These are phyloP conservation scores for Propsilocerus akamusi DNA, from an alignment of 1,140 invertebrate genomes.

Conservation along the genomic window DNA sequence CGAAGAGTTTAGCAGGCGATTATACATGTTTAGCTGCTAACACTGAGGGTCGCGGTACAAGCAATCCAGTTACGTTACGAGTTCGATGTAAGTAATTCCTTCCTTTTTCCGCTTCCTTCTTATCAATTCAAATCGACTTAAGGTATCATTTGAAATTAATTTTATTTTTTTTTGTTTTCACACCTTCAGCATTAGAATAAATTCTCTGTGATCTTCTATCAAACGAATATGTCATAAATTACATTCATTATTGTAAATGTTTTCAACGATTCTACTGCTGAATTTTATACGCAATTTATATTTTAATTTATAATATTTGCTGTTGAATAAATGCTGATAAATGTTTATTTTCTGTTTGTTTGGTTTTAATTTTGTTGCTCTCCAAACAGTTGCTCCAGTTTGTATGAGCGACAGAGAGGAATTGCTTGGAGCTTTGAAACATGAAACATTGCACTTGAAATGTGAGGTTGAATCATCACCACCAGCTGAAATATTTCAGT, in stretches of 20 bases:
- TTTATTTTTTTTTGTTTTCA: too few species aligned
- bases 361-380: background rate
- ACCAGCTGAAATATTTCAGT: slow-evolving; percentile 56
- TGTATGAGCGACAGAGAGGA: slow-evolving; percentile 57
- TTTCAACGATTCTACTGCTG: too few species aligned
- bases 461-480: slow-evolving; percentile 78
- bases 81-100: slow-evolving; percentile 56
- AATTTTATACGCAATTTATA: too few species aligned
- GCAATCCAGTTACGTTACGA: slow-evolving; percentile 55
- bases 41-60: slow-evolving; percentile 59
- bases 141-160: too few species aligned
- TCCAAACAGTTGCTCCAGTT: slow-evolving; percentile 50
- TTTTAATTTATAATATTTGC: too few species aligned
- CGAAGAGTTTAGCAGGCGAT: slow-evolving; percentile 54
- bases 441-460: slow-evolving; percentile 60
- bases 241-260: too few species aligned
- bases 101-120: slow-evolving; percentile 3
- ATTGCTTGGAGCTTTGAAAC: slow-evolving; percentile 62
- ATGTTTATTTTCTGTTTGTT: background rate
- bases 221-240: too few species aligned
- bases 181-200: too few species aligned
- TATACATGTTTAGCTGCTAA: slow-evolving; percentile 69
- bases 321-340: background rate
- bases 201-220: too few species aligned
- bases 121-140: too few species aligned